Conservation (phyloP, 1,140 invertebrate species). For the Lepidotrigona ventralis region DNA sequence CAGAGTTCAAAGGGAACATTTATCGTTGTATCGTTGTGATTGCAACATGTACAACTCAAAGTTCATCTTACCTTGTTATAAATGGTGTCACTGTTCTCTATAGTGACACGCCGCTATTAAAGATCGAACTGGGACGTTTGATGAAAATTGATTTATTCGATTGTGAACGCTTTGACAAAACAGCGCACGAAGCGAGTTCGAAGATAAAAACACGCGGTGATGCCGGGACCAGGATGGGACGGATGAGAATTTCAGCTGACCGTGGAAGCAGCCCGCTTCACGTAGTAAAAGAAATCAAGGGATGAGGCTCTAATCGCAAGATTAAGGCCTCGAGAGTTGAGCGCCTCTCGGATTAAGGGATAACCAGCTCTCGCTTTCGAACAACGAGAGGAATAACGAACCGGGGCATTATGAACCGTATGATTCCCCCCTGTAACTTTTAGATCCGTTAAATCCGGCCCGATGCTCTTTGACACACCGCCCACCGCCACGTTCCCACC, state of each 20-base stretch:
- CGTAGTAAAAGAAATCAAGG: slow-evolving; percentile 59
- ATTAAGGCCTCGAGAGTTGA: slow-evolving; percentile 59
- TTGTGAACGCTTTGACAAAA: background rate
- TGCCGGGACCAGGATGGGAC: background rate
- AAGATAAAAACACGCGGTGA: too few relatives aligned
- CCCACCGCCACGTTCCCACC: slow-evolving; percentile 24
- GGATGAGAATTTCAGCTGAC: slow-evolving; percentile 44
- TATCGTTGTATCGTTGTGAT: too few relatives aligned
- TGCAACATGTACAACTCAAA: too few relatives aligned
- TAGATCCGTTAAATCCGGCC: slow-evolving; percentile 59
- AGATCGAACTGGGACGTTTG: too few relatives aligned
- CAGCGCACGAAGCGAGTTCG: background rate
- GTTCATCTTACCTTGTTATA: too few relatives aligned
- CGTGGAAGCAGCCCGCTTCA: slow-evolving; percentile 17
- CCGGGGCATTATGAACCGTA: slow-evolving; percentile 44
- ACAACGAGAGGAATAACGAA: slow-evolving; percentile 61
- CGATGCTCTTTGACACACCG: slow-evolving; percentile 36
- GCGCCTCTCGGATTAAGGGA: slow-evolving; percentile 57
- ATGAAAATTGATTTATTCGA: too few relatives aligned
- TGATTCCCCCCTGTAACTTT: slow-evolving; percentile 60
- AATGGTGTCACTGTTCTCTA: too few relatives aligned
- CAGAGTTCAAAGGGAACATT: too few relatives aligned
- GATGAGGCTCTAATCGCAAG: slow-evolving; percentile 58
- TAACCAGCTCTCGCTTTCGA: slow-evolving; percentile 49
- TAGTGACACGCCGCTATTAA: too few relatives aligned